A percentile compares a stretch with the other conserved stretches of the same genome.
These are phyloP conservation scores for Notocelia uddmanniana DNA, from an alignment of 2,888 invertebrate species.

Conservation along the genomic window DNA sequence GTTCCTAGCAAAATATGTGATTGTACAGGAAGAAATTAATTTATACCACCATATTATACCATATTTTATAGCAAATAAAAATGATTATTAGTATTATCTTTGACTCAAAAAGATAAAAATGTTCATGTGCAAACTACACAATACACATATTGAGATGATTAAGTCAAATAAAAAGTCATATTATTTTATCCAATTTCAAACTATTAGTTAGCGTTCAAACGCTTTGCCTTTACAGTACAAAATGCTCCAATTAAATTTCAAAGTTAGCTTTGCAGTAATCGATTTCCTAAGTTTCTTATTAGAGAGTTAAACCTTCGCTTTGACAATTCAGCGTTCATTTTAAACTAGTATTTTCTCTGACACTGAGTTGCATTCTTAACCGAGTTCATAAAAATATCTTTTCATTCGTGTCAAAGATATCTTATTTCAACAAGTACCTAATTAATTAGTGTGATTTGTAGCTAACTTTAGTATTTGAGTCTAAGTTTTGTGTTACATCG, in stretches of 20 bases:
- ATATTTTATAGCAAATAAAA: too few relatives aligned
- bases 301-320: conserved; percentile 30
- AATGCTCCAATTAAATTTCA: conserved; percentile 22
- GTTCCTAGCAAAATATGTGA: too few relatives aligned
- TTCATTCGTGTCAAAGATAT: neutral
- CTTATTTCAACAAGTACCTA: too few relatives aligned
- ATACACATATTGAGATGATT: neutral
- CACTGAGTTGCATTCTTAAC: neutral
- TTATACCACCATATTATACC: too few relatives aligned
- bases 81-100: too few relatives aligned
- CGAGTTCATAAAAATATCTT: neutral
- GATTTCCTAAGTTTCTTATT: conserved; percentile 32
- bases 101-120: neutral
- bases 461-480: too few relatives aligned
- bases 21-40: too few relatives aligned
- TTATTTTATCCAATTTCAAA: neutral
- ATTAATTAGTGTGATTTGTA: too few relatives aligned
- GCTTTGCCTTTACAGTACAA: conserved; percentile 14
- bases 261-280: conserved; percentile 38
- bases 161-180: neutral
- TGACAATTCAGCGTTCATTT: conserved; percentile 30
- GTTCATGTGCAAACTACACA: neutral
- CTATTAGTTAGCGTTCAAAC: neutral
- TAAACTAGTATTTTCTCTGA: conserved; percentile 15
- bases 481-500: too few relatives aligned